These are phyloP conservation scores for Todus mexicanus DNA, from an alignment of 2,797 vertebrate species.

Conservation along the genomic window DNA sequence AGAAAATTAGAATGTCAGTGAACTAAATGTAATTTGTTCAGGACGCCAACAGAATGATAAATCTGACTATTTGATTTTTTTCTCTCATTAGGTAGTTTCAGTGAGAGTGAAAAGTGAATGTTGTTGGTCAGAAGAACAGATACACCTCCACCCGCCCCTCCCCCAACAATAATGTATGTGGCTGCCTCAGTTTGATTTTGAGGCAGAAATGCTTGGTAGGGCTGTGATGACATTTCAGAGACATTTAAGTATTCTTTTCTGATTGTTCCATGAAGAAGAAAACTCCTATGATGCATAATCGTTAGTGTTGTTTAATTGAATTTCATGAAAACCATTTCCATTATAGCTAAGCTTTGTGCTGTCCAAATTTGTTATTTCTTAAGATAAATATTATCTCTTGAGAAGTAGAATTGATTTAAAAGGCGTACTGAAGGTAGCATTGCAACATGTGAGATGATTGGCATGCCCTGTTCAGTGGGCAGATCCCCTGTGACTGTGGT, in stretches of 20 bases:
- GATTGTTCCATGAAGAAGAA: background rate
- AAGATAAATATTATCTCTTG: background rate
- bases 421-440: background rate
- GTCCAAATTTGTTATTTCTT: background rate
- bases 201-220: background rate
- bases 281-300: background rate
- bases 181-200: background rate
- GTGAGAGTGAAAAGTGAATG: conserved; percentile 17
- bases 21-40: conserved; percentile 51
- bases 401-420: conserved; percentile 9
- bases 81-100: background rate
- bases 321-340: background rate
- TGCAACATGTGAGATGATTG: background rate
- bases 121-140: background rate
- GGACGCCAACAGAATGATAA: conserved; percentile 25
- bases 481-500: background rate
- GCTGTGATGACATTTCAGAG: background rate
- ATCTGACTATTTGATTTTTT: background rate
- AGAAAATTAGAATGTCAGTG: conserved; percentile 70
- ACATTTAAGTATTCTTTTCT: background rate
- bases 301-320: conserved; percentile 48
- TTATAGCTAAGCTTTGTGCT: background rate
- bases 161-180: background rate
- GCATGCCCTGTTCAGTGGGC: background rate
- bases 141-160: background rate